Conservation (phyloP, 2,797 vertebrate species). For the Malurus leucopterus region DNA sequence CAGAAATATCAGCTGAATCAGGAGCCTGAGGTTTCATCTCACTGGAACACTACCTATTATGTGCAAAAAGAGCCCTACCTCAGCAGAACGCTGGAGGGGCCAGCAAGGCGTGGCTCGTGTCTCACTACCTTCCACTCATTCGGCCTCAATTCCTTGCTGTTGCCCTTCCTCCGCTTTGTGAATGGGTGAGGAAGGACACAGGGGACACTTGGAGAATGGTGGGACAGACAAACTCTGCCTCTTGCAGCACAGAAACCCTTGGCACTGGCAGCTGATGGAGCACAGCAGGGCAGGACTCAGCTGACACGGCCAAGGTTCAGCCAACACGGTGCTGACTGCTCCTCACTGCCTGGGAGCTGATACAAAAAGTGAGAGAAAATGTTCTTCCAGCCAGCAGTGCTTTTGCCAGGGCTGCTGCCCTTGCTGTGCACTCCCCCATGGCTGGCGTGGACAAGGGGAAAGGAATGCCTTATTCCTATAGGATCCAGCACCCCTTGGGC, state of each 20-base stretch:
- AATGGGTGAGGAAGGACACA: neutral
- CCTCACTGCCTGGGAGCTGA: rapidly evolving
- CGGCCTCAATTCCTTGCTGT: neutral
- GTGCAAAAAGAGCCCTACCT: neutral
- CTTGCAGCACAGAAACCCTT: neutral
- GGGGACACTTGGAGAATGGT: neutral
- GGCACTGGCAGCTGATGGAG: neutral
- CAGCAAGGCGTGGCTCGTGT: neutral
- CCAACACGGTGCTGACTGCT: neutral
- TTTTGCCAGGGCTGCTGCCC: neutral
- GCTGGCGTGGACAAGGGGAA: neutral
- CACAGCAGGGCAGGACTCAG: neutral
- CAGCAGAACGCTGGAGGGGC: constrained; percentile 17
- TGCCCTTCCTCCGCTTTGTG: neutral
- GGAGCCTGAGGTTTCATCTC: constrained; percentile 34
- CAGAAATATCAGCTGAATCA: constrained; percentile 59
- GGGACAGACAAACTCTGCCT: neutral
- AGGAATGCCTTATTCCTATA: neutral
- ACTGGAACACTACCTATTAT: constrained; percentile 1
- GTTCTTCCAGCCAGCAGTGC: neutral
- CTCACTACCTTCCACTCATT: neutral
- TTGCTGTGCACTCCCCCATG: rapidly evolving
- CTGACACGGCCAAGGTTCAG: neutral
- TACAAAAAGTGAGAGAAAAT: neutral
- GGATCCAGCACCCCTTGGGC: neutral